These are phyloP conservation scores for Trematocara marginatum DNA, from an alignment of 2,113 vertebrate species.

Conservation along the genomic window DNA sequence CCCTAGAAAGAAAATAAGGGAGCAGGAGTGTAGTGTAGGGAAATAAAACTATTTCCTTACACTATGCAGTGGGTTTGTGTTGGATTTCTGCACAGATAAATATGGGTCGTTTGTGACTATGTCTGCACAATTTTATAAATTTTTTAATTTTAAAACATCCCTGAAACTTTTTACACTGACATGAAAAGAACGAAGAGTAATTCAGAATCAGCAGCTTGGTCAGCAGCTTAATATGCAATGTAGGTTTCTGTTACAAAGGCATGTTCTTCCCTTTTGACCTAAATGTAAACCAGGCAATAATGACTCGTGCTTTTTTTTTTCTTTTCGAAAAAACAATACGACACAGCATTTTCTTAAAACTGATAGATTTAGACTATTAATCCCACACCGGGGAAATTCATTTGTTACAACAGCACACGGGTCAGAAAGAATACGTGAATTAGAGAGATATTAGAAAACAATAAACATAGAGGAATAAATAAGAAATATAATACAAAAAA, in stretches of 20 bases:
- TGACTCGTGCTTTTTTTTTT: neutral
- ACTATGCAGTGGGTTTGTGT: neutral
- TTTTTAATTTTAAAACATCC: neutral
- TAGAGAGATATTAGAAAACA: neutral
- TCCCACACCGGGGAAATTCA: neutral
- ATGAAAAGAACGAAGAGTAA: neutral
- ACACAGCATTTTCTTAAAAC: neutral
- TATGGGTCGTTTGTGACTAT: neutral
- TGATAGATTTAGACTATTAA: neutral
- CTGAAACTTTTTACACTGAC: neutral
- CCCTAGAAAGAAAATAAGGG: constrained; percentile 19
- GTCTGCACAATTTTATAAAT: neutral
- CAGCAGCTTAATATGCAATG: neutral
- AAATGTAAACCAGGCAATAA: neutral
- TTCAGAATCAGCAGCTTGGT: neutral
- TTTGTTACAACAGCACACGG: neutral
- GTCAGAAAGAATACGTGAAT: neutral
- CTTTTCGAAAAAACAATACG: neutral
- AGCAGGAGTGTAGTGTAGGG: neutral
- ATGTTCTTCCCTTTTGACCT: neutral
- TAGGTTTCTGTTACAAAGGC: neutral
- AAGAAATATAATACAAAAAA: neutral
- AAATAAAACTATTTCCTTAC: neutral
- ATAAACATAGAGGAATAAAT: neutral
- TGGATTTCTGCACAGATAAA: neutral